phyloP scores from a whole-genome alignment of 2,888 invertebrate species.

The Drosophila monieri region DNA sequence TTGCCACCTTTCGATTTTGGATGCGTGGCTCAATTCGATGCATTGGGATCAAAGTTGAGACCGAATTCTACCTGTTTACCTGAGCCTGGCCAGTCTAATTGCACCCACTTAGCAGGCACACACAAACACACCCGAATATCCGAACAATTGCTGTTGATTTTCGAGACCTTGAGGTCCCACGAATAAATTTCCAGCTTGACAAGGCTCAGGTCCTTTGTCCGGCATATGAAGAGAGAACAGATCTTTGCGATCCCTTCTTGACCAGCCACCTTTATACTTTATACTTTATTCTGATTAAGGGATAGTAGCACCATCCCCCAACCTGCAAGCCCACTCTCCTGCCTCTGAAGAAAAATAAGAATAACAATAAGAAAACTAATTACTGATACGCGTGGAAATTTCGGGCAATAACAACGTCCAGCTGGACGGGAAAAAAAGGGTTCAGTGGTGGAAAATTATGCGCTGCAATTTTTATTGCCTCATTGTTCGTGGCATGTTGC shows the following conservation, averaged over 20 bases:
- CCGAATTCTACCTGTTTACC: slow-evolving; percentile 45
- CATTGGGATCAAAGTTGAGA: slow-evolving; percentile 42
- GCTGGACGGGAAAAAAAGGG: slow-evolving; percentile 56
- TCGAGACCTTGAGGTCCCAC: slow-evolving; percentile 46
- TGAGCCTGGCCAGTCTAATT: slow-evolving; percentile 64
- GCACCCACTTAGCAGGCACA: slow-evolving; percentile 74
- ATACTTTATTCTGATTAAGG: slow-evolving; percentile 4
- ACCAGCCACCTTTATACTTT: not conserved
- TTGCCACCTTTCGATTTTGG: slow-evolving; percentile 66
- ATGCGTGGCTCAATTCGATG: slow-evolving; percentile 58
- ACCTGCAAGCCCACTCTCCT: not conserved
- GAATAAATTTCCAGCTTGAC: slow-evolving; percentile 71
- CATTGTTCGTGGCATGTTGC: slow-evolving; percentile 64
- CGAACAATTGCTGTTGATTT: slow-evolving; percentile 72
- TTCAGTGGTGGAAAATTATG: slow-evolving; percentile 70
- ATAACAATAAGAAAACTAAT: slow-evolving; percentile 73
- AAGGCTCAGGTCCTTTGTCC: slow-evolving; percentile 44
- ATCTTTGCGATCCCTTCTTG: slow-evolving; percentile 1
- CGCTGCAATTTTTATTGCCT: slow-evolving; percentile 81
- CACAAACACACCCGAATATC: slow-evolving; percentile 1
- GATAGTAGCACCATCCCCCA: slow-evolving; percentile 8
- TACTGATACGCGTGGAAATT: slow-evolving; percentile 77
- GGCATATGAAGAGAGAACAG: not conserved
- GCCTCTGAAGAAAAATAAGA: slow-evolving; percentile 7
- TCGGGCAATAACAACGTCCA: slow-evolving; percentile 32